phyloP scores from a whole-genome alignment of 2,888 invertebrate species.

The Drosophila neotestacea region DNA sequence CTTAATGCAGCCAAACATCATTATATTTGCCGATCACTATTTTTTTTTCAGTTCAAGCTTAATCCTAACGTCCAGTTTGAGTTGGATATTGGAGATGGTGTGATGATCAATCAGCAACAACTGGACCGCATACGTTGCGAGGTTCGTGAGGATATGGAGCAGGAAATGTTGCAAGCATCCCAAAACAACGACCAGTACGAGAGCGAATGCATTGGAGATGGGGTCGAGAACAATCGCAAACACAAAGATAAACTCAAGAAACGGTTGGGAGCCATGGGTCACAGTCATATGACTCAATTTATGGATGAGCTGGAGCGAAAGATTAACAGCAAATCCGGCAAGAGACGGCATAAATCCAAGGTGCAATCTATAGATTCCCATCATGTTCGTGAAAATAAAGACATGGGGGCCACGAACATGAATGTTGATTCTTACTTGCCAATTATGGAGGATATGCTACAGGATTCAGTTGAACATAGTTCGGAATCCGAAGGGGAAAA shows the following conservation, averaged over 20 bases:
- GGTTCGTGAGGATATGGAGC: slow-evolving; percentile 33
- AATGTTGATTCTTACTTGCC: slow-evolving; percentile 53
- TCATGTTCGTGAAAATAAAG: not conserved
- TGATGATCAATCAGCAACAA: slow-evolving; percentile 42
- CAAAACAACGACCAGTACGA: slow-evolving; percentile 18
- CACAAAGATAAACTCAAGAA: slow-evolving; percentile 33
- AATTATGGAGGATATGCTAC: slow-evolving; percentile 30
- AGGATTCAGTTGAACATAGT: slow-evolving; percentile 20
- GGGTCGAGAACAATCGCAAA: slow-evolving; percentile 21
- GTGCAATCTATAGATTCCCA: not conserved
- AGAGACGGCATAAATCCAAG: slow-evolving; percentile 50
- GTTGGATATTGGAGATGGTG: slow-evolving; percentile 76
- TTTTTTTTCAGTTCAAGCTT: slow-evolving; percentile 59
- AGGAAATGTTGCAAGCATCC: slow-evolving; percentile 21
- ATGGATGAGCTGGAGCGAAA: slow-evolving; percentile 59
- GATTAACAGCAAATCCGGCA: slow-evolving; percentile 39
- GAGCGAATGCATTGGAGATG: slow-evolving; percentile 44
- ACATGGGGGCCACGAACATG: slow-evolving; percentile 9
- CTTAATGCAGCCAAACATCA: not conserved
- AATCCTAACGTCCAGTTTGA: slow-evolving; percentile 75
- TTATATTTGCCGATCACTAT: not conserved
- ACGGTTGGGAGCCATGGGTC: slow-evolving; percentile 23
- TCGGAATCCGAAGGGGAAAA: slow-evolving; percentile 48
- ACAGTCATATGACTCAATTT: slow-evolving; percentile 48
- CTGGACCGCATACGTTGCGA: slow-evolving; percentile 36